Evolutionary conservation across 2,797 vertebrate genomes (phyloP), one percentile per base, ranked within the genome.

Genomic region (Manis pentadactyla): DNA sequence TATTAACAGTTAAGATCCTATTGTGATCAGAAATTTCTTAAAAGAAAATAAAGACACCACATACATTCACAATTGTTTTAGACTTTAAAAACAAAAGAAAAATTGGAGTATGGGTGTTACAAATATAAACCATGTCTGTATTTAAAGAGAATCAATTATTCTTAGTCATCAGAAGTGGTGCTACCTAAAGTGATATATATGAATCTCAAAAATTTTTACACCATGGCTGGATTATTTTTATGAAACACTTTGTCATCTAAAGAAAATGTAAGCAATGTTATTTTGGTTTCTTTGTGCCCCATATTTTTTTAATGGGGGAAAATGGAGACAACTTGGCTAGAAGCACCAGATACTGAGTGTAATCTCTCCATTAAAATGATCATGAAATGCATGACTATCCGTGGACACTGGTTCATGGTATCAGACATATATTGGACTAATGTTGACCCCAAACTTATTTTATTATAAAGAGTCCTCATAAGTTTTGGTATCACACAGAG

Each of bases 1-100:
- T 14, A 42, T 83, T 37, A 3, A 46, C 31, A 78, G 51, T 66
- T 87, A 86, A 87, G n/a, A 1, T 91, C 17, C 39, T 59, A 66
- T 61, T 73, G 11, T 92, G 25, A 37, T 84, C 8, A 74, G 18
- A 29, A 79, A 64, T 78, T 92, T 25, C n/a, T 77, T 82, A 19
- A 49, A 91, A 84, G 59, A 74, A 93, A 87, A 79, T 37, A 59
- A 77, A 75, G 27, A n/a, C 11, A 46, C 6, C 59, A 68, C 39
- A 51, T 87, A 14, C 21, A 66, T 79, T n/a, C 29, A 34, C 4
- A 37, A 7, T 49, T 51, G 95, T 39, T 92, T 86, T 61, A 63
- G 25, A 59, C n/a, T 61, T 92, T 91, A 51, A 89, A 88, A 94
- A 78, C 9, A 73, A 84, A 73, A 66, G 25, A 27, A 95, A 95